Evolutionary conservation across 1,140 invertebrate species (phyloP).

Genomic region (Latrodectus geometricus): DNA sequence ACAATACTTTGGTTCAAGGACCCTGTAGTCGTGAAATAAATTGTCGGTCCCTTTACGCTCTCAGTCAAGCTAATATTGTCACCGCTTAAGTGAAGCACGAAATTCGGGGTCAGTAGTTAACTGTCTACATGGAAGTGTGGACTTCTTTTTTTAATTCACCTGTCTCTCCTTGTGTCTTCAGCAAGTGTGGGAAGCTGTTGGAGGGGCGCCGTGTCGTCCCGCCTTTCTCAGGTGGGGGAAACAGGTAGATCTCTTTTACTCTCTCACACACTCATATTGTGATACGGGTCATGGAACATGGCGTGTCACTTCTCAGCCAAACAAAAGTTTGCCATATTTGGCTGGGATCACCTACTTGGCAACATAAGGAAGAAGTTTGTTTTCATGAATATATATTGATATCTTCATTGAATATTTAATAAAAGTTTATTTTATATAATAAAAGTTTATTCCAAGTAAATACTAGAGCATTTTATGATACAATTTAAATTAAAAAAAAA

Average conservation of each 20-base stretch:
- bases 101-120: conserved; percentile 43
- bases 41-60: background rate
- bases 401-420: no score
- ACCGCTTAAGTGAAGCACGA: background rate
- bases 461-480: no score
- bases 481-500: no score
- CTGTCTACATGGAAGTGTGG: conserved; percentile 11
- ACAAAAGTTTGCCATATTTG: background rate
- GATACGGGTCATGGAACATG: conserved; percentile 57
- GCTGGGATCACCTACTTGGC: background rate
- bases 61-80: background rate
- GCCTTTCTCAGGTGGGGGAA: background rate
- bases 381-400: background rate
- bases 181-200: conserved; percentile 46
- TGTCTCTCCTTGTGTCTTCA: conserved; percentile 27
- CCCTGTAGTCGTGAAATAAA: background rate
- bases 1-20: background rate
- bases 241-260: conserved; percentile 27
- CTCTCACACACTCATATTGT: conserved; percentile 50
- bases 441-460: no score
- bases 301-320: conserved; percentile 33
- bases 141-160: conserved; percentile 49
- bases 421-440: no score
- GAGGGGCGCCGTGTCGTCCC: conserved; percentile 10
- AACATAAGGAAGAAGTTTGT: background rate